Conservation (phyloP, 2,888 invertebrate species). For the Opisthograptis luteolata region DNA sequence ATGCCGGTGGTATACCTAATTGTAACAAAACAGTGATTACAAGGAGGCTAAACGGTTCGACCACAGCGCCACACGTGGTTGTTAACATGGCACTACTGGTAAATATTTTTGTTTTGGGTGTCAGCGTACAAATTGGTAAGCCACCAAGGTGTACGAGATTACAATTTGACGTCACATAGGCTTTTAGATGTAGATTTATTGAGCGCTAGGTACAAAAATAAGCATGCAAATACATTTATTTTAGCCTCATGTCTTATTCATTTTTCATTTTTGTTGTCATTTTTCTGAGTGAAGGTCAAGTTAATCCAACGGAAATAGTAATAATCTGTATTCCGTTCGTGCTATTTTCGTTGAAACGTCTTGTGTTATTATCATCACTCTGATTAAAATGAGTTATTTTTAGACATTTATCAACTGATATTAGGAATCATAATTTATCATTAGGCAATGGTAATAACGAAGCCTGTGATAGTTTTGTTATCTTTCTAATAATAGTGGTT, state of each 20-base stretch:
- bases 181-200: neutral
- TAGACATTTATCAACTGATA: neutral
- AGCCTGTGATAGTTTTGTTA: too few relatives aligned
- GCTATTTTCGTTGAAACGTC: too few relatives aligned
- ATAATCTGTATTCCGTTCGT: too few relatives aligned
- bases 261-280: too few relatives aligned
- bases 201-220: neutral
- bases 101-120: constrained; percentile 24
- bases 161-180: constrained; percentile 4
- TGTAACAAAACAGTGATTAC: constrained; percentile 63
- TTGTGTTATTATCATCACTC: too few relatives aligned
- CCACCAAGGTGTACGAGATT: constrained; percentile 9
- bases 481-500: too few relatives aligned
- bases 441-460: neutral
- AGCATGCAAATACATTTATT: neutral
- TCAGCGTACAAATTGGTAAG: constrained; percentile 9
- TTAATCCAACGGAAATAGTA: too few relatives aligned
- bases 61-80: constrained; percentile 49
- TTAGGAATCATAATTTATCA: neutral
- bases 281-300: too few relatives aligned
- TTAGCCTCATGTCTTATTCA: neutral
- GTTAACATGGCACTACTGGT: constrained; percentile 8
- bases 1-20: constrained; percentile 64
- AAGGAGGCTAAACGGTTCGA: constrained; percentile 54
- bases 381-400: neutral